A percentile compares a stretch with the other conserved stretches of the same genome.
phyloP scores from a whole-genome alignment of 1,140 invertebrate species.

The Anthonomus grandis region DNA sequence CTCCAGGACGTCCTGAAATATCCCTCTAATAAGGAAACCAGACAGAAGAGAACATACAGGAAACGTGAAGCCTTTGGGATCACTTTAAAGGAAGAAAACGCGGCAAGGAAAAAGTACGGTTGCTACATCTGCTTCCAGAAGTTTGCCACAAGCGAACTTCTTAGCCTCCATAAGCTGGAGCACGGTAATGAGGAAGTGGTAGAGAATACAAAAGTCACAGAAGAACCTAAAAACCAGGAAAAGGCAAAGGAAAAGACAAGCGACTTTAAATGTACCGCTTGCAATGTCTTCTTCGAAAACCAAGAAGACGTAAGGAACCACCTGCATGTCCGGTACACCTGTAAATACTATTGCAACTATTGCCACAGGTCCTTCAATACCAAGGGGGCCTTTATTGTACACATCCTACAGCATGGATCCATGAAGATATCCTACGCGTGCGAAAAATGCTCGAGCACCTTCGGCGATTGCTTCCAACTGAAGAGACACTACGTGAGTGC shows the following conservation, averaged over 20 bases:
- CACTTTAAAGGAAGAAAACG: neutral
- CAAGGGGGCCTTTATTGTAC: slow-evolving; percentile 25
- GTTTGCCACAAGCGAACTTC: slow-evolving; percentile 14
- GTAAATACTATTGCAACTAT: slow-evolving; percentile 25
- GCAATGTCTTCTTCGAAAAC: slow-evolving; percentile 12
- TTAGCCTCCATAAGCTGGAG: slow-evolving; percentile 20
- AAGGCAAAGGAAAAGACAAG: neutral
- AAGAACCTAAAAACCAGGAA: slow-evolving; percentile 1
- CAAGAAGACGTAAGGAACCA: slow-evolving; percentile 19
- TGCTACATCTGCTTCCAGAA: slow-evolving; percentile 33
- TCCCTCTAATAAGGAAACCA: neutral
- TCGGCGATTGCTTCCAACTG: slow-evolving; percentile 22
- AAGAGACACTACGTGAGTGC: slow-evolving; percentile 17
- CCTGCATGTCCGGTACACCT: slow-evolving; percentile 8
- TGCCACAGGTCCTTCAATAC: slow-evolving; percentile 24
- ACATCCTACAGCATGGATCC: slow-evolving; percentile 23
- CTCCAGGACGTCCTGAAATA: slow-evolving; percentile 6
- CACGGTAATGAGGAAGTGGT: slow-evolving; percentile 22
- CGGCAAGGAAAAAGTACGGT: slow-evolving; percentile 16
- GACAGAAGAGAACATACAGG: neutral
- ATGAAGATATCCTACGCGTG: slow-evolving; percentile 15
- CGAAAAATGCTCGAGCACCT: slow-evolving; percentile 7
- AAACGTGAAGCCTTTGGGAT: too few relatives aligned
- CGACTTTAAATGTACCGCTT: slow-evolving; percentile 18
- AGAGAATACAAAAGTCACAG: neutral